Evolutionary conservation across 2,888 invertebrate species (phyloP).

Genomic region (Amiota minor): DNA sequence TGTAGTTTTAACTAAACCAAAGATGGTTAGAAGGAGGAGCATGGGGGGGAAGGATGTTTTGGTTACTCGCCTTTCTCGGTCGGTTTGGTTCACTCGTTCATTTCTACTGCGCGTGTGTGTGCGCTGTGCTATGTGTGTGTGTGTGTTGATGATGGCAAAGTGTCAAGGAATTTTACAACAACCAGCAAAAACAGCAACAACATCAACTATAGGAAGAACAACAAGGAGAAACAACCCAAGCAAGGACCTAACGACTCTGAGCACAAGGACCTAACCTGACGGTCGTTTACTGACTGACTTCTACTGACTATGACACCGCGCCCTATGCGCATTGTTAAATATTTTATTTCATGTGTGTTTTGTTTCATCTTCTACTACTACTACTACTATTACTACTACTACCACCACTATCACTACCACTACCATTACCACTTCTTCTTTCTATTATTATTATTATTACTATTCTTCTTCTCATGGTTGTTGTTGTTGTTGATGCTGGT

Average conservation of each 20-base stretch:
- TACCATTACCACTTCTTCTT: too few relatives aligned
- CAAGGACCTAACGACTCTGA: slow-evolving; percentile 27
- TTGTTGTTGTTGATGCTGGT: too few relatives aligned
- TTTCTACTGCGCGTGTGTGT: slow-evolving; percentile 16
- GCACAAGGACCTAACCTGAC: slow-evolving; percentile 42
- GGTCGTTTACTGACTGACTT: too few relatives aligned
- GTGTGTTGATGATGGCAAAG: slow-evolving; percentile 51
- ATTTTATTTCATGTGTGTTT: slow-evolving; percentile 46
- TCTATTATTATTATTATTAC: slow-evolving; percentile 11
- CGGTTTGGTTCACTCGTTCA: not conserved
- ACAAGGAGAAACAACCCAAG: slow-evolving; percentile 57
- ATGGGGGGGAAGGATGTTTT: not conserved
- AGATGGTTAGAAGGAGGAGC: not conserved
- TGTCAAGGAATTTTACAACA: slow-evolving; percentile 65
- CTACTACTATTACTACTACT: too few relatives aligned
- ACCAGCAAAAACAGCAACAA: slow-evolving; percentile 30
- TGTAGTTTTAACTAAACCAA: not conserved
- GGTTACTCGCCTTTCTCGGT: not conserved
- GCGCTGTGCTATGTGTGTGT: slow-evolving; percentile 21
- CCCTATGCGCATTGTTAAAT: slow-evolving; percentile 63
- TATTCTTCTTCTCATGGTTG: slow-evolving; percentile 37
- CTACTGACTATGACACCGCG: slow-evolving; percentile 54
- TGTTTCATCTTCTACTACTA: too few relatives aligned
- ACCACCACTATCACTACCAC: too few relatives aligned
- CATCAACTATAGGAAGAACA: slow-evolving; percentile 49